These are phyloP conservation scores for Eristalis intricaria DNA, from an alignment of 2,888 invertebrate species.

Conservation along the genomic window DNA sequence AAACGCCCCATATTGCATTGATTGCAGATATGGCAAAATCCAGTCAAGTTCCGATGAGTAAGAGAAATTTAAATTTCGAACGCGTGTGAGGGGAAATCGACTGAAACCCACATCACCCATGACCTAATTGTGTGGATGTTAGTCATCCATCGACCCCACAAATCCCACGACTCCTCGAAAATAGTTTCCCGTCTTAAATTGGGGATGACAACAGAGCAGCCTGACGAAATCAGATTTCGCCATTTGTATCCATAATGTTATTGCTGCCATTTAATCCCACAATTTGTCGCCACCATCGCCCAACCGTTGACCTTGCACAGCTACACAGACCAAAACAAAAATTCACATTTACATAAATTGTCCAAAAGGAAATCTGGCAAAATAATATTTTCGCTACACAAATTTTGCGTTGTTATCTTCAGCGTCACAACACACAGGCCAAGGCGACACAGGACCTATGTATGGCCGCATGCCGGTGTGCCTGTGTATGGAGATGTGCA, in stretches of 20 bases:
- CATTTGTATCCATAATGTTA: conserved; percentile 43
- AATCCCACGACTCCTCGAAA: not conserved
- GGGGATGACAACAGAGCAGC: conserved; percentile 18
- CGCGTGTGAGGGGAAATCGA: not conserved
- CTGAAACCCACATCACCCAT: not conserved
- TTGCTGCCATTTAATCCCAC: conserved; percentile 17
- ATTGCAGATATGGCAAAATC: not conserved
- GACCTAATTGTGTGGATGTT: not conserved
- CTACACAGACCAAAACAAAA: not conserved
- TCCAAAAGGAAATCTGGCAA: conserved; percentile 34
- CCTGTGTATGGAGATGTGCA: conserved; percentile 25
- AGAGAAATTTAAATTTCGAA: not conserved
- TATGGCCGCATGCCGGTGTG: not conserved
- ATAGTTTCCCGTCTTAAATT: not conserved
- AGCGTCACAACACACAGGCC: conserved; percentile 11
- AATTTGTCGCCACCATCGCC: conserved; percentile 18
- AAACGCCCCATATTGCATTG: too few species aligned
- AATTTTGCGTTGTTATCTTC: conserved; percentile 35
- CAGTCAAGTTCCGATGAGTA: not conserved
- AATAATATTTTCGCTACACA: conserved; percentile 49
- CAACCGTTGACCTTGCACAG: not conserved
- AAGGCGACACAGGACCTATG: not conserved
- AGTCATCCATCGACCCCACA: not conserved
- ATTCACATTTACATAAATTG: conserved; percentile 51
- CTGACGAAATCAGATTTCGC: conserved; percentile 24